These are phyloP conservation scores for Entomobrya multifasciata DNA, from an alignment of 2,888 invertebrate genomes.

Conservation along the genomic window DNA sequence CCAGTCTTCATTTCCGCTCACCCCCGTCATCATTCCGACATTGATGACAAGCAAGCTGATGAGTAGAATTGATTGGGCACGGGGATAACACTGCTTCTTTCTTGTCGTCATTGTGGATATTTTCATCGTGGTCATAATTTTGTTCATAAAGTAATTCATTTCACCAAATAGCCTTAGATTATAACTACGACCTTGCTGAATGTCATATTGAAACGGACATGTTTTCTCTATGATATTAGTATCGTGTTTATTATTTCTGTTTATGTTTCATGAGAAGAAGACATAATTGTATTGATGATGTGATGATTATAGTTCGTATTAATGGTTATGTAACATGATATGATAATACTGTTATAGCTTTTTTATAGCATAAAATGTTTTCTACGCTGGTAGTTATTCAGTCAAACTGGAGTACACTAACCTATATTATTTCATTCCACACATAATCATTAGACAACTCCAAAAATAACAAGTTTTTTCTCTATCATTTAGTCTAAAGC, in stretches of 20 bases:
- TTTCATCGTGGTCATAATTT: background rate
- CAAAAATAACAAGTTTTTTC: slow-evolving; percentile 4
- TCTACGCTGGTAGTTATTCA: too few species aligned
- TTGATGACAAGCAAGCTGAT: slow-evolving; percentile 44
- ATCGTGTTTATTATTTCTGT: too few species aligned
- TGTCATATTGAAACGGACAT: too few species aligned
- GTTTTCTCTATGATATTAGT: too few species aligned
- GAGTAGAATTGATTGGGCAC: slow-evolving; percentile 39
- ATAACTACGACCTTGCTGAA: background rate
- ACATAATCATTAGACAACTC: background rate
- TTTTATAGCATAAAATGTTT: too few species aligned
- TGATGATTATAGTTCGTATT: too few species aligned
- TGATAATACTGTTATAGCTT: slow-evolving; percentile 11
- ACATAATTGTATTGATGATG: too few species aligned
- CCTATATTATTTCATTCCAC: background rate
- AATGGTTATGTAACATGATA: slow-evolving; percentile 12
- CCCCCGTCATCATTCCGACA: too few species aligned
- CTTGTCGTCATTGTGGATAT: background rate
- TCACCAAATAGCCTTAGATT: background rate
- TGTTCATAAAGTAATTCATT: slow-evolving; percentile 4
- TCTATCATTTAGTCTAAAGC: slow-evolving; percentile 2
- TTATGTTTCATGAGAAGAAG: too few species aligned
- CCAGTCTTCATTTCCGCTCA: slow-evolving; percentile 49
- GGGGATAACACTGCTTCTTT: slow-evolving; percentile 4
- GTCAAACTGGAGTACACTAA: too few species aligned